These are phyloP conservation scores for Episyrphus balteatus DNA, from an alignment of 1,140 invertebrate genomes.

Conservation along the genomic window DNA sequence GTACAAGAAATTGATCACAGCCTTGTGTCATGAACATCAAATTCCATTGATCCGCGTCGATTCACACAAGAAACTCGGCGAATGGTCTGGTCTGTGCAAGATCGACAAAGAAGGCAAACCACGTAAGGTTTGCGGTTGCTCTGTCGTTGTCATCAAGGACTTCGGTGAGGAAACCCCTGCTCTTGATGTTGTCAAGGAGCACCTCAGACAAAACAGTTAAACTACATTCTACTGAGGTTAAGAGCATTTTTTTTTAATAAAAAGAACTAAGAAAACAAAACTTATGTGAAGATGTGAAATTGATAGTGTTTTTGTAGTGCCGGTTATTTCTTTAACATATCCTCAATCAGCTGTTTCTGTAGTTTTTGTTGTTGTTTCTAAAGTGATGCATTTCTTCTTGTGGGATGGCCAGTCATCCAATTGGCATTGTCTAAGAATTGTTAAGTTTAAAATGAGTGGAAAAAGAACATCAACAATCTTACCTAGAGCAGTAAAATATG, in stretches of 20 bases:
- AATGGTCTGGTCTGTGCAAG: slow-evolving; percentile 98
- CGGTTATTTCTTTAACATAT: neutral
- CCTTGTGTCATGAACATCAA: slow-evolving; percentile 94
- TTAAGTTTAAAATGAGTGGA: neutral
- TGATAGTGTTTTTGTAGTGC: neutral
- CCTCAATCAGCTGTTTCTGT: no score
- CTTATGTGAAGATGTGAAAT: slow-evolving; percentile 4
- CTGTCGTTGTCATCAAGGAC: slow-evolving; percentile 96
- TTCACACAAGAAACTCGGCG: slow-evolving; percentile 96
- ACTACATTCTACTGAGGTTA: slow-evolving; percentile 10
- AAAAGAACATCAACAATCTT: neutral
- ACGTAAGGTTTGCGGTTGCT: slow-evolving; percentile 96
- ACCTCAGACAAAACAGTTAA: slow-evolving; percentile 57
- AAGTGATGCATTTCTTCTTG: slow-evolving; percentile 27
- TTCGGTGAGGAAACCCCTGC: slow-evolving; percentile 93
- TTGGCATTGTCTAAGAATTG: slow-evolving; percentile 37
- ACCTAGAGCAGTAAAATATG: slow-evolving; percentile 40
- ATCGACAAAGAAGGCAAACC: slow-evolving; percentile 98
- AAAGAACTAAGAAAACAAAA: slow-evolving; percentile 12
- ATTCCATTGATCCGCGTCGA: slow-evolving; percentile 92
- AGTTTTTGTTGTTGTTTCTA: neutral
- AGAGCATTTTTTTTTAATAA: neutral
- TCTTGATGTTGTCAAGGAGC: slow-evolving; percentile 83
- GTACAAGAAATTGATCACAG: slow-evolving; percentile 97
- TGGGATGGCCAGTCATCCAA: slow-evolving; percentile 40